Base-by-base conservation (phyloP, 2,113 vertebrate species). In the Cyprinodon tularosa region DNA sequence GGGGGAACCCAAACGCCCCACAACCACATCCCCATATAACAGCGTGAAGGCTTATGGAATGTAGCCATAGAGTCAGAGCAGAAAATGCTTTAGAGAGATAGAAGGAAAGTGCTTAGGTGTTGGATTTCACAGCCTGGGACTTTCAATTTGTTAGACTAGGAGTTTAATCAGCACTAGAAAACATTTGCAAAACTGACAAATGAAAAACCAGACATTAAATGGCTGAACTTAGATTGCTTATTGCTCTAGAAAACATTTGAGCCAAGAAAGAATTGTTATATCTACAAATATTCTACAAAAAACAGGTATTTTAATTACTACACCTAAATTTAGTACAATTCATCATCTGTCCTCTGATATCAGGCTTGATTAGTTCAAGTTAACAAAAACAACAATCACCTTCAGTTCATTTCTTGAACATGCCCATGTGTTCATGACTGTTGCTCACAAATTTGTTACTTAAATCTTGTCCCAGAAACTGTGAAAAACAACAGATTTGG, bases 81-180 rank as follows among this genome's bases (percentile, higher is more conserved):
- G 61, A 82, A 89, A 88, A 82, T 79, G 80, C 78, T 70, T 85
- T 82, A 77, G 64, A 77, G 65, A 71, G 78, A 85, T 82, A 81
- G 84, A 84, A 86, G 73, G 62, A 84, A 66, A 67, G 42, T 64
- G 86, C 77, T 63, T 57, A 71, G 84, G 72, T 77, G 69, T 86
- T 76, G 75, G 80, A 85, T 89, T 86, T 86, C 77, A 80, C 76
- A 78, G 80, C 82, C 66, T 15, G 2, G 84, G 80, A 87, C 87
- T 81, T 89, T 76, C 78, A 68, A 70, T 15, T 57, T 39, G 73
- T 63, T 77, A 65, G 62, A 73, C 74, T 37, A 14, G 71, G 66
- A 37, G 83, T 85, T 85, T 81, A 83, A 88, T 83, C 74, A 67
- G 50, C 61, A 71, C 81, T 50, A 48, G 82, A 88, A 87, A 89